Percentiles rank a stretch among this genome's conserved stretches.
These are phyloP conservation scores for Aphelocoma californica DNA, from an alignment of 2,797 vertebrate species.

Conservation along the genomic window DNA sequence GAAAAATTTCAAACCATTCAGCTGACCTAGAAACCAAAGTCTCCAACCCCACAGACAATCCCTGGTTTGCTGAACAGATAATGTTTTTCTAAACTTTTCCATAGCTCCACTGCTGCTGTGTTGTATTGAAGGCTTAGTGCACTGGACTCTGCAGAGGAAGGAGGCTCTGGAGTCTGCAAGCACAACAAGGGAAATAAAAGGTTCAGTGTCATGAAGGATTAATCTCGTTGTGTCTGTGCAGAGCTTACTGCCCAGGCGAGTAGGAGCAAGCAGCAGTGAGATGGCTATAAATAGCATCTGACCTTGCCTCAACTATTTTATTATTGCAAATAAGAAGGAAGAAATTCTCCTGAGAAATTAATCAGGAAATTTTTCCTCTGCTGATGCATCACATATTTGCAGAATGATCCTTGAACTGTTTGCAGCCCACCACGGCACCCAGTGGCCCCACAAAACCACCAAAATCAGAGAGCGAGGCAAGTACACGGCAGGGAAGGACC, in stretches of 20 bases:
- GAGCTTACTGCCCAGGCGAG: not conserved
- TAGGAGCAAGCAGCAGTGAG: not conserved
- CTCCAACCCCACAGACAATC: not conserved
- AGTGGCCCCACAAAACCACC: not conserved
- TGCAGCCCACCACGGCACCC: not conserved
- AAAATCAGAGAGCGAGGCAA: not conserved
- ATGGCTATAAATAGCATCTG: constrained; percentile 19
- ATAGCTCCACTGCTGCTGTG: not conserved
- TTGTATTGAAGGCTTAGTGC: constrained; percentile 3
- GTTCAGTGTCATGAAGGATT: constrained; percentile 35
- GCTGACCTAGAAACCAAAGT: not conserved
- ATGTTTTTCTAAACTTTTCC: not conserved
- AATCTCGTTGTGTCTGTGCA: not conserved
- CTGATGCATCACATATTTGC: not conserved
- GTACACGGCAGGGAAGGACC: not conserved
- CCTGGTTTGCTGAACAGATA: not conserved
- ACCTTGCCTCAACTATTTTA: not conserved
- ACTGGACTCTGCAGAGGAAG: not conserved
- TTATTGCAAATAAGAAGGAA: not conserved
- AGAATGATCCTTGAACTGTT: not conserved
- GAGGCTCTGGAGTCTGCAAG: not conserved
- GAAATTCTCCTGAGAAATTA: not conserved
- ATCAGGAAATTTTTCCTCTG: not conserved
- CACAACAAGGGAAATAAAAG: constrained; percentile 45
- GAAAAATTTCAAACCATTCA: not conserved